phyloP scores from a whole-genome alignment of 2,113 vertebrate genomes.

The Hydropotes inermis region DNA sequence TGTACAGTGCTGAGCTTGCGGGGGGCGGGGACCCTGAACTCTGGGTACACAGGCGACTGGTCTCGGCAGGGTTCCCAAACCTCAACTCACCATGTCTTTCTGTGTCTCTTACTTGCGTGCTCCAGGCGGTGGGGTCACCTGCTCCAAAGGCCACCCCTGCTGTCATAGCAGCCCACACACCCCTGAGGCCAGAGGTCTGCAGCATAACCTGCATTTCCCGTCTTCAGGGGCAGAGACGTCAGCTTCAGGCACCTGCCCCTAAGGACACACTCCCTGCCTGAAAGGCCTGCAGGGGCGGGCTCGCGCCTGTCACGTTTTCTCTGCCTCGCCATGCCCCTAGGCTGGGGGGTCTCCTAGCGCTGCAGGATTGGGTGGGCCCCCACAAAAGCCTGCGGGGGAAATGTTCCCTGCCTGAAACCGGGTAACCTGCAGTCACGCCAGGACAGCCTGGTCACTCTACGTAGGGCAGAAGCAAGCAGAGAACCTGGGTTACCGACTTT shows the following conservation, averaged over 20 bases:
- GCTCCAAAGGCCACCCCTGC: not conserved
- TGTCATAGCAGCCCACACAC: rapidly evolving
- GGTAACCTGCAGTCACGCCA: not conserved
- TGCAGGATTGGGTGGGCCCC: not conserved
- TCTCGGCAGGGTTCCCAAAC: not conserved
- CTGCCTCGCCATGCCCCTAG: not conserved
- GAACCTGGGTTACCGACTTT: not conserved
- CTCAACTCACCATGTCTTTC: not conserved
- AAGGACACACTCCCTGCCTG: not conserved
- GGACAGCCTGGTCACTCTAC: not conserved
- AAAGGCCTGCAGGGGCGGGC: not conserved
- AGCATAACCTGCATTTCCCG: not conserved
- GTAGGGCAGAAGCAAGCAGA: not conserved
- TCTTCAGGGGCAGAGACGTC: rapidly evolving
- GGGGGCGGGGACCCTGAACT: not conserved
- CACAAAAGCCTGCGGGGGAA: not conserved
- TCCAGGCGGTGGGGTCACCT: not conserved
- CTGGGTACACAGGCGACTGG: rapidly evolving
- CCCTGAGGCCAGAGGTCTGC: not conserved
- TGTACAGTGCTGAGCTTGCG: not conserved
- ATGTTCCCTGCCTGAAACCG: not conserved
- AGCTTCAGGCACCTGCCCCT: not conserved
- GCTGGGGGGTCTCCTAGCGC: not conserved
- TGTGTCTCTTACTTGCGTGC: rapidly evolving
- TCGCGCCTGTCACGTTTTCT: not conserved